phyloP scores from a whole-genome alignment of 2,113 vertebrate genomes.

The Trematomus loennbergii region DNA sequence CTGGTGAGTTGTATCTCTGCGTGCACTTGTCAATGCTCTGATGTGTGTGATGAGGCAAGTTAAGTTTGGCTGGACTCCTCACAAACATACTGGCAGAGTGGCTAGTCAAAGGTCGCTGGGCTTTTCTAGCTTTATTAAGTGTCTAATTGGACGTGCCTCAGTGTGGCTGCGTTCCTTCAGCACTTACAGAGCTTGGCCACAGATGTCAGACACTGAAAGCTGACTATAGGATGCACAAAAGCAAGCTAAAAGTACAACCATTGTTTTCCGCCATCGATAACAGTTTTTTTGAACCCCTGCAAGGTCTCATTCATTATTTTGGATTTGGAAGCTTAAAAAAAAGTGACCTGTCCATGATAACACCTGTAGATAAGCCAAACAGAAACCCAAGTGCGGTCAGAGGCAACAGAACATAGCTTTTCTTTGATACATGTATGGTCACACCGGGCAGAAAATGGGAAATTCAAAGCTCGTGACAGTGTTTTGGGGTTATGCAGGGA shows the following conservation, averaged over 20 bases:
- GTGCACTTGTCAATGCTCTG: constrained; percentile 60
- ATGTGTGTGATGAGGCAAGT: constrained; percentile 59
- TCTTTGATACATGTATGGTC: not conserved
- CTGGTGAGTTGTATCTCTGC: constrained; percentile 44
- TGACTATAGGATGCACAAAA: constrained; percentile 22
- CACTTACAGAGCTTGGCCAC: constrained; percentile 9
- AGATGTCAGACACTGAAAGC: constrained; percentile 32
- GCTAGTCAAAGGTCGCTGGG: constrained; percentile 10
- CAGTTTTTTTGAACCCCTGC: no score
- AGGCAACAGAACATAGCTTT: not conserved
- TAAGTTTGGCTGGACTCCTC: constrained; percentile 28
- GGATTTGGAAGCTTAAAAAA: not conserved
- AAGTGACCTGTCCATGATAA: not conserved
- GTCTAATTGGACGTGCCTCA: constrained; percentile 49
- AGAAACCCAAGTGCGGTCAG: constrained; percentile 1
- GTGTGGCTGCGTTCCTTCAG: constrained; percentile 25
- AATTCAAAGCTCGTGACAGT: not conserved
- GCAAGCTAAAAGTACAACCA: constrained; percentile 17
- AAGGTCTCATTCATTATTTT: not conserved
- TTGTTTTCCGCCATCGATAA: not conserved
- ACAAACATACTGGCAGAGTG: constrained; percentile 15
- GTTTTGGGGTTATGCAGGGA: constrained; percentile 1
- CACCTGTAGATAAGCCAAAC: not conserved
- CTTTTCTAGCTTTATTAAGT: constrained; percentile 56
- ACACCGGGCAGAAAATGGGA: not conserved